Evolutionary conservation across 2,113 vertebrate genomes (phyloP).

Genomic region (Apteryx mantelli): DNA sequence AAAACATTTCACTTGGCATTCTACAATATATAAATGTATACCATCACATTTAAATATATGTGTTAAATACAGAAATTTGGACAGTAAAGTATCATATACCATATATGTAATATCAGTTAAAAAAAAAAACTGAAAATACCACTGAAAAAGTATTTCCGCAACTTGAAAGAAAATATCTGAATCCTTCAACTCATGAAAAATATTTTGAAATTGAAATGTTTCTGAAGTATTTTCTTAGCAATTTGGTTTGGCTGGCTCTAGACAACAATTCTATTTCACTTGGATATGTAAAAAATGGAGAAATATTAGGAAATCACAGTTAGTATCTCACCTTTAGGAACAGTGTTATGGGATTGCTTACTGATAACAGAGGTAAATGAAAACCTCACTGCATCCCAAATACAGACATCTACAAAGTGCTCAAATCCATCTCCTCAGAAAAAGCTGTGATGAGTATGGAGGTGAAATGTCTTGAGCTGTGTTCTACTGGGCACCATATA

Average conservation of each 20-base stretch:
- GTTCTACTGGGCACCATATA: background rate
- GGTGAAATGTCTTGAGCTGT: background rate
- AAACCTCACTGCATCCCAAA: background rate
- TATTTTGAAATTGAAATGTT: background rate
- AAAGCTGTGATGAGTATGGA: background rate
- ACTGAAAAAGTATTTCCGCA: background rate
- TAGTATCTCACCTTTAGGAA: background rate
- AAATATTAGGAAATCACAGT: background rate
- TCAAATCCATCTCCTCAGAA: background rate
- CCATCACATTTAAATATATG: background rate
- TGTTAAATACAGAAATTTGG: background rate
- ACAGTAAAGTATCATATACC: background rate
- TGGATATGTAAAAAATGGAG: background rate
- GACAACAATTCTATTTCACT: background rate
- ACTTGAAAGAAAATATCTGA: background rate
- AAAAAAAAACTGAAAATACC: background rate
- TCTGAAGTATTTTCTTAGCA: background rate
- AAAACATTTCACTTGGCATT: background rate
- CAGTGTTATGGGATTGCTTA: background rate
- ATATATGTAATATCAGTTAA: background rate
- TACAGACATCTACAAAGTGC: background rate
- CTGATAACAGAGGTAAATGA: background rate
- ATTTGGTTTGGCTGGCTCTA: background rate
- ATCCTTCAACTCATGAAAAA: background rate
- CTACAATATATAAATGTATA: background rate